Evolutionary conservation across 2,888 invertebrate species (phyloP).

Genomic region (Netelia virgata): DNA sequence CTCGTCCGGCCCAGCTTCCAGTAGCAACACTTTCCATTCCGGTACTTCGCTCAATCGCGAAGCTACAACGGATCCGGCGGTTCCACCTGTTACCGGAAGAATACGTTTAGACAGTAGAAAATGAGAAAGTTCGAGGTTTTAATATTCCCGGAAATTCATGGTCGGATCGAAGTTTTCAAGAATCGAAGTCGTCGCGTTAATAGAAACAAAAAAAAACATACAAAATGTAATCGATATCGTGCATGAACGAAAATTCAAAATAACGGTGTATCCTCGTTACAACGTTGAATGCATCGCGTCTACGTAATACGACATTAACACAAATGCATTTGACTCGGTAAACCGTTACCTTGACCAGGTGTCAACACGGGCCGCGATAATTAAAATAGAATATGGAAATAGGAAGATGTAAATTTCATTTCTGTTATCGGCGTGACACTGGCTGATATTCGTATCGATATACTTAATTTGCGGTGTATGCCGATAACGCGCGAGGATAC

Average conservation of each 20-base stretch:
- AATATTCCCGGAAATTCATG: background rate
- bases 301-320: background rate
- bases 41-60: constrained; percentile 88
- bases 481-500: too few relatives aligned
- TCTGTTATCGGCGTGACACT: constrained; percentile 21
- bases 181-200: background rate
- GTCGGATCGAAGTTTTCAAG: background rate
- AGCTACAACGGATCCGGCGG: constrained; percentile 89
- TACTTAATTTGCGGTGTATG: constrained; percentile 19
- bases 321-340: background rate
- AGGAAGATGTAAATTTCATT: constrained; percentile 43
- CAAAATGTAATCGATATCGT: too few relatives aligned
- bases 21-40: constrained; percentile 89
- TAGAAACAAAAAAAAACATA: too few relatives aligned
- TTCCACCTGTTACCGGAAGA: constrained; percentile 85
- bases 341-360: background rate
- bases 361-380: background rate
- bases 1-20: constrained; percentile 91
- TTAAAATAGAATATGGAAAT: constrained; percentile 18
- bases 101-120: background rate
- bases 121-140: too few relatives aligned
- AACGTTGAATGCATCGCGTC: background rate
- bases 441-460: background rate
- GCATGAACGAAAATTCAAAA: too few relatives aligned
- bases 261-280: background rate